phyloP scores from a whole-genome alignment of 1,140 invertebrate species.

The Thrips palmi region DNA sequence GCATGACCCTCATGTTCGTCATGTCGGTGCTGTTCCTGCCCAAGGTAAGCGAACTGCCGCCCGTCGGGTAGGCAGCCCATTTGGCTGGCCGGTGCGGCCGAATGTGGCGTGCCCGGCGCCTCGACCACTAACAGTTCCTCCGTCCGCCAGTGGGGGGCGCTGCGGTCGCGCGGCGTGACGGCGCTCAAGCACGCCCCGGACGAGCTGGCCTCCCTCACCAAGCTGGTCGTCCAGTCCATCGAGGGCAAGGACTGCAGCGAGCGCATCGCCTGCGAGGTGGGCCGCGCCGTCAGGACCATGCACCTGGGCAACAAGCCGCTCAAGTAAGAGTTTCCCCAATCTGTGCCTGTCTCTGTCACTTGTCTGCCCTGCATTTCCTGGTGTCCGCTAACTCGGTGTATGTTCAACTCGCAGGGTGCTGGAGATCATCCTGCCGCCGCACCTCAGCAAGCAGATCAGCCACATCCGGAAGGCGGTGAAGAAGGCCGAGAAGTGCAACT shows the following conservation, averaged over 20 bases:
- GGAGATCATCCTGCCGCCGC: slow-evolving; percentile 15
- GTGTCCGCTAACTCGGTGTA: not conserved
- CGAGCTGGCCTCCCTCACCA: slow-evolving; percentile 15
- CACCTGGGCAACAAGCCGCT: slow-evolving; percentile 15
- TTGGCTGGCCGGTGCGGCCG: too few relatives aligned
- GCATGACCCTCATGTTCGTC: slow-evolving; percentile 26
- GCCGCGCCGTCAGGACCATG: slow-evolving; percentile 15
- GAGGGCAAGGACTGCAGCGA: slow-evolving; percentile 18
- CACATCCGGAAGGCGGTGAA: slow-evolving; percentile 12
- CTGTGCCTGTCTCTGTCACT: not conserved
- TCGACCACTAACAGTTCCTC: too few relatives aligned
- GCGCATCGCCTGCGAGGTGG: slow-evolving; percentile 18
- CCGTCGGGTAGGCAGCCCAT: not conserved
- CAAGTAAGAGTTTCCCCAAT: slow-evolving; percentile 12
- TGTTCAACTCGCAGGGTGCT: slow-evolving; percentile 13
- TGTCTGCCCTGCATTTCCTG: not conserved
- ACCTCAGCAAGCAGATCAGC: slow-evolving; percentile 14
- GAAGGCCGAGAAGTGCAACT: slow-evolving; percentile 14
- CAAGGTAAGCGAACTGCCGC: slow-evolving; percentile 17
- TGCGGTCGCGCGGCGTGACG: slow-evolving; percentile 7
- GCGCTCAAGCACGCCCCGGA: slow-evolving; percentile 13
- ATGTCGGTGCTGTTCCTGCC: slow-evolving; percentile 25
- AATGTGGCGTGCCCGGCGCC: too few relatives aligned
- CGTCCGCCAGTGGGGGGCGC: too few relatives aligned
- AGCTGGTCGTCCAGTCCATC: slow-evolving; percentile 16